A percentile compares a stretch with the other conserved stretches of the same genome.
Evolutionary conservation across 1,140 invertebrate genomes (phyloP).

Genomic region (Drosophila guanche): DNA sequence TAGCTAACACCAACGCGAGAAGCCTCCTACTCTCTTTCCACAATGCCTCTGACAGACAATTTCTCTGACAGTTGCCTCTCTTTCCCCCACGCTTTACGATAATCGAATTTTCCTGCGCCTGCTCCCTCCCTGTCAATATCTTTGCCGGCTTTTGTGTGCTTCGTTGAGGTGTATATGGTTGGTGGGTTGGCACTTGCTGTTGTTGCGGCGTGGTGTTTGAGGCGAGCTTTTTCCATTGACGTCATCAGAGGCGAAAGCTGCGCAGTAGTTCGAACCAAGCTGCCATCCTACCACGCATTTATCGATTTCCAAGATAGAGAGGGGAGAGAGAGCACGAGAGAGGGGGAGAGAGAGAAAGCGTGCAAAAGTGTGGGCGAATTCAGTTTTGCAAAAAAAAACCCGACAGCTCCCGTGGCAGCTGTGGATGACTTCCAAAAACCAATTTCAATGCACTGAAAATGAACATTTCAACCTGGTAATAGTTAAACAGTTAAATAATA

Average conservation of each 20-base stretch:
- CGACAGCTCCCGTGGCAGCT: constrained; percentile 5
- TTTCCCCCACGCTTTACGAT: constrained; percentile 61
- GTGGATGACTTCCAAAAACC: neutral
- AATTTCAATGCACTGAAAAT: neutral
- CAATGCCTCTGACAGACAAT: constrained; percentile 43
- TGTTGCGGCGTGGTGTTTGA: constrained; percentile 46
- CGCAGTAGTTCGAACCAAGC: constrained; percentile 61
- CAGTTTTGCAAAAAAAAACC: constrained; percentile 13
- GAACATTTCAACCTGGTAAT: neutral
- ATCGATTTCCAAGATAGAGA: constrained; percentile 50
- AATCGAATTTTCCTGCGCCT: constrained; percentile 64
- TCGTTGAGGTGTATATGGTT: constrained; percentile 10
- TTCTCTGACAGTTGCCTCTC: constrained; percentile 24
- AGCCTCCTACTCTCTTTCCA: constrained; percentile 5
- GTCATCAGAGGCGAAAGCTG: constrained; percentile 78
- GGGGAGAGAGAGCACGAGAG: neutral
- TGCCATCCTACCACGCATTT: constrained; percentile 74
- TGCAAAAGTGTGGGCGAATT: constrained; percentile 37
- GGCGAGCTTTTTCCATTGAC: constrained; percentile 78
- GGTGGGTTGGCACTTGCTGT: constrained; percentile 39
- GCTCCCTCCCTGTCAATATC: constrained; percentile 40
- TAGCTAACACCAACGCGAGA: constrained; percentile 38
- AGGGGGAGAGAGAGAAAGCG: constrained; percentile 3
- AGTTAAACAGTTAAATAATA: neutral
- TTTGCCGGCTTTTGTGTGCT: constrained; percentile 66